Evolutionary conservation across 1,140 invertebrate species (phyloP), one percentile per base, ranked within the genome.

Genomic region (Trachelipus rathkii): DNA sequence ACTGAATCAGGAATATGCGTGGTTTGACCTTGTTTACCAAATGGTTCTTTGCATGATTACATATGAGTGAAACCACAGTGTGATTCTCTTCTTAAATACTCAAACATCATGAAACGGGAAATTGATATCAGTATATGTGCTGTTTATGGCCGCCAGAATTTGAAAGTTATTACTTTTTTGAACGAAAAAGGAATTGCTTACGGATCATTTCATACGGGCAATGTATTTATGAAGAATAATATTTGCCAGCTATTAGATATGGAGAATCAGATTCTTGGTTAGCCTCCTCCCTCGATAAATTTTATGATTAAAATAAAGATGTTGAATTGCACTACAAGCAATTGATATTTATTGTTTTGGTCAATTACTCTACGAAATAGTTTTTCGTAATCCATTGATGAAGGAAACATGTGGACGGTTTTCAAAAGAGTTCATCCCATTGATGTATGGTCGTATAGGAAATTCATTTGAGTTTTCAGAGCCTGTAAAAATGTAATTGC

Each of bases 301-400:
- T 92, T 91, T 82, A 88, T 94, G 81, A 87, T 92, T 72, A 90
- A 94, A 82, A 89, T 93, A 82, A 90, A 90, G 78, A 93, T 92
- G 85, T 89, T 93, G 19, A 87, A 91, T 83, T 90, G 89, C 24
- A n/a, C 86, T 91, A 21, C 91, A 94, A 84, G 87, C 88, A 0
- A 86, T 95, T 10, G 94, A 96, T 85, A 89, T 95, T 0, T 95
- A 95, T 84, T 91, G 91, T 82, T 95, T 96, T 85, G 95, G 93
- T 0, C 92, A 94, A 80, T 89, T 93, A 0, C 82, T 96, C 8
- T 95, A 95, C 82, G 94, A 96, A 87, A 93, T 96, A 91, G 87
- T 91, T 0, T 90, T n/a, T n/a, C n/a, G n/a, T n/a, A n/a, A n/a
- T n/a, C n/a, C n/a, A n/a, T n/a, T n/a, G n/a, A n/a, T n/a, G 46